Percentiles rank a stretch among this genome's conserved stretches.
Conservation (phyloP, 2,113 vertebrate genomes). For the Rhipidura dahli region DNA sequence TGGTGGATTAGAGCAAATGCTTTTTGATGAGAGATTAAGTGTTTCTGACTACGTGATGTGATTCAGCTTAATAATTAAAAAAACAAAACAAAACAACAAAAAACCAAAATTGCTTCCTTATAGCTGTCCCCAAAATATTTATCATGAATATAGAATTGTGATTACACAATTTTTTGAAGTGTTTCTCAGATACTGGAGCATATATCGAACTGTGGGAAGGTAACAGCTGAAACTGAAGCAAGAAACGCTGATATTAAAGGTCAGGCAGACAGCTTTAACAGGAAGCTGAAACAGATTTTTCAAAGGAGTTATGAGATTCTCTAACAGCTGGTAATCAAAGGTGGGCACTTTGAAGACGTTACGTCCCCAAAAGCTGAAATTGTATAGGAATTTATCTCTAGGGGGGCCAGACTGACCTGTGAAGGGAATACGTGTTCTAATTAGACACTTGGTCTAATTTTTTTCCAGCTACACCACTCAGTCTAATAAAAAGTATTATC, state of each 20-base stretch:
- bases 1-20: not conserved
- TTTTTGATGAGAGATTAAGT: not conserved
- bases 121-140: not conserved
- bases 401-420: not conserved
- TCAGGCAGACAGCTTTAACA: not conserved
- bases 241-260: not conserved
- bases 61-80: not conserved
- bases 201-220: not conserved
- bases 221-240: not conserved
- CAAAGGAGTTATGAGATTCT: not conserved
- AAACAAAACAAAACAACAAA: not conserved
- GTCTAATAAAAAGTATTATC: not conserved
- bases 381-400: not conserved
- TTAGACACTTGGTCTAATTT: not conserved
- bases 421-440: not conserved
- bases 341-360: not conserved
- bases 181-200: not conserved
- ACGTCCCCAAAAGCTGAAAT: not conserved
- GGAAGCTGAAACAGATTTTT: not conserved
- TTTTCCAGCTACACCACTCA: not conserved
- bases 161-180: not conserved
- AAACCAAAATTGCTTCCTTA: not conserved
- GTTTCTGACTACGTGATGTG: not conserved
- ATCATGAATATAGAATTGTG: not conserved
- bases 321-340: not conserved